Conservation (phyloP, 30 jellyfish, hydroid and myxozoan species). For the Mastigias papua region DNA sequence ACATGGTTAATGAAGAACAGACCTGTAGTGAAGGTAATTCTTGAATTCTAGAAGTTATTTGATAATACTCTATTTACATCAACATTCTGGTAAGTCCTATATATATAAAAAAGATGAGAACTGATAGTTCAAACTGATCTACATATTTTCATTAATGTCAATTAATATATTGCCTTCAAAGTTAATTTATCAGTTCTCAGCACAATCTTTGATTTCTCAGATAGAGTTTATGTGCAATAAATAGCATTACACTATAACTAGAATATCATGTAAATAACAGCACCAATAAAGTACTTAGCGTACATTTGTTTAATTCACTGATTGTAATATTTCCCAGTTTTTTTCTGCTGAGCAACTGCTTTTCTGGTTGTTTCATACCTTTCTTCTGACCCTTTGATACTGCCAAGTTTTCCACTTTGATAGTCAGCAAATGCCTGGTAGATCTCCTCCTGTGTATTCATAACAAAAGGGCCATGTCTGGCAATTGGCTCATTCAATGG, state of each 20-base stretch:
- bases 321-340: conserved; percentile 69
- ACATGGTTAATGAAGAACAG: neutral
- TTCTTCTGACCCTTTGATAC: conserved; percentile 95
- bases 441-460: conserved; percentile 92
- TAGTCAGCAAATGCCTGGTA: conserved; percentile 94
- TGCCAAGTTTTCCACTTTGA: conserved; percentile 91
- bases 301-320: neutral
- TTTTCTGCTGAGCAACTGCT: conserved; percentile 89
- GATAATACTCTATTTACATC: too few species aligned
- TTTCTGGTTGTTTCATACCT: conserved; percentile 86
- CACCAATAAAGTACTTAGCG: neutral
- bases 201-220: neutral
- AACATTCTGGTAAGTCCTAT: too few species aligned
- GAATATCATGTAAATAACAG: neutral
- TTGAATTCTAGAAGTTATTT: too few species aligned
- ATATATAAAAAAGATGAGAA: too few species aligned
- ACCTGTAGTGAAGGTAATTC: neutral
- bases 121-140: too few species aligned
- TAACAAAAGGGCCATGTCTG: conserved; percentile 95
- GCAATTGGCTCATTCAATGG: conserved; percentile 96
- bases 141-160: too few species aligned
- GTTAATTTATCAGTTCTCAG: neutral
- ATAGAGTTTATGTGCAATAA: neutral
- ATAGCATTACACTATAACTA: neutral
- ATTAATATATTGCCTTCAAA: too few species aligned